These are phyloP conservation scores for Bombus affinis DNA, from an alignment of 1,140 invertebrate species.

Conservation along the genomic window DNA sequence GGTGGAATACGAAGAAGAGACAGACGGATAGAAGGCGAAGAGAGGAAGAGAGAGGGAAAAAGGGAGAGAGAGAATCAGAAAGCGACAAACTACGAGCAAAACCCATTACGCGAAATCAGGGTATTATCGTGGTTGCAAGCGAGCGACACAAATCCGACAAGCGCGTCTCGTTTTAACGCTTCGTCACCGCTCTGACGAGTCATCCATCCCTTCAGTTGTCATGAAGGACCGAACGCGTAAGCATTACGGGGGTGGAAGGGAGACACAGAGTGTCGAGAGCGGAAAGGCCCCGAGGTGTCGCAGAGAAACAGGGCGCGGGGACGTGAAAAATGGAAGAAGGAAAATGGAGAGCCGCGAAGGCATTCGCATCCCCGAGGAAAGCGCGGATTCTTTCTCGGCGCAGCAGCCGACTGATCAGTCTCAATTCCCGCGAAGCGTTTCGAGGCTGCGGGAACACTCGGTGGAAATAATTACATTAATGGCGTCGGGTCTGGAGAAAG, in stretches of 20 bases:
- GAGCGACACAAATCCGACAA: slow-evolving; percentile 45
- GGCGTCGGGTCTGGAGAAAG: slow-evolving; percentile 58
- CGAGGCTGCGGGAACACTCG: slow-evolving; percentile 56
- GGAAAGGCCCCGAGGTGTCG: too few species aligned
- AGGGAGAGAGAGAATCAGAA: not conserved
- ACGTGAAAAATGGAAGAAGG: not conserved
- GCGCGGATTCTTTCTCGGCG: slow-evolving; percentile 7
- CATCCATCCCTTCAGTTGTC: not conserved
- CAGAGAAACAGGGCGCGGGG: too few species aligned
- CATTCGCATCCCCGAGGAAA: slow-evolving; percentile 3
- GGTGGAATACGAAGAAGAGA: not conserved
- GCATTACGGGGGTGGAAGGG: not conserved
- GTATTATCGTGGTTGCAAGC: slow-evolving; percentile 43
- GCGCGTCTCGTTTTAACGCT: slow-evolving; percentile 51
- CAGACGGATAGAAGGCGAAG: too few species aligned
- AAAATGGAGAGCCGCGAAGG: slow-evolving; percentile 16
- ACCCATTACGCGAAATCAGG: slow-evolving; percentile 37
- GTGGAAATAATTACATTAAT: slow-evolving; percentile 72
- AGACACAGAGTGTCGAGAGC: not conserved
- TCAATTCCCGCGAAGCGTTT: slow-evolving; percentile 57
- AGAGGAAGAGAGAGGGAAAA: too few species aligned
- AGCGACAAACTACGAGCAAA: slow-evolving; percentile 25
- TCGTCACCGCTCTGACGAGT: slow-evolving; percentile 39
- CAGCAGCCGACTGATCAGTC: slow-evolving; percentile 40
- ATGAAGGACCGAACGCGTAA: not conserved